phyloP scores from a whole-genome alignment of 1,140 invertebrate genomes.

The Pentalonia nigronervosa region DNA sequence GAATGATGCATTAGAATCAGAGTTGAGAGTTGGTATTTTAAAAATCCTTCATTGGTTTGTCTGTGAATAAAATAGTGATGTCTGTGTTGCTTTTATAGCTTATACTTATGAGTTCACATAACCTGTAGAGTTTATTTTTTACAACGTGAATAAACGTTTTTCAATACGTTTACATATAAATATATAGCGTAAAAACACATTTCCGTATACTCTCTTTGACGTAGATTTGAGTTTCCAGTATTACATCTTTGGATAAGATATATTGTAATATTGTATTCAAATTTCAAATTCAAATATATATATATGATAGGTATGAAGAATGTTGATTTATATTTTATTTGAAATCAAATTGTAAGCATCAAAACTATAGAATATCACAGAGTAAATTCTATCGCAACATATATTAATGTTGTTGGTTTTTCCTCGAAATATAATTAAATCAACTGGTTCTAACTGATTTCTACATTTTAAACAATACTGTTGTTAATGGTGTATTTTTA shows the following conservation, averaged over 20 bases:
- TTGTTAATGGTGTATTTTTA: neutral
- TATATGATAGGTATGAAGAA: neutral
- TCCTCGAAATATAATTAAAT: neutral
- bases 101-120: neutral
- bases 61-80: neutral
- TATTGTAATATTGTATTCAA: constrained; percentile 16
- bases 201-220: neutral
- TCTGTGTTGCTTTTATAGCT: neutral
- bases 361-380: neutral
- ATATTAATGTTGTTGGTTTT: neutral
- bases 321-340: neutral
- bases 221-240: neutral
- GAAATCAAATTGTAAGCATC: constrained; percentile 1
- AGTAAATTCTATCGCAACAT: neutral
- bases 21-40: neutral
- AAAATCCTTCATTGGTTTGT: neutral
- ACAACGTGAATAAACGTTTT: neutral
- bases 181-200: neutral
- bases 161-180: neutral
- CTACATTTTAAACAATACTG: neutral
- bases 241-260: neutral
- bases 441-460: neutral
- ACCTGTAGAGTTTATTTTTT: constrained; percentile 14
- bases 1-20: neutral
- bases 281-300: neutral